Conservation (phyloP, 2,797 vertebrate species). For the Platalea minor region DNA sequence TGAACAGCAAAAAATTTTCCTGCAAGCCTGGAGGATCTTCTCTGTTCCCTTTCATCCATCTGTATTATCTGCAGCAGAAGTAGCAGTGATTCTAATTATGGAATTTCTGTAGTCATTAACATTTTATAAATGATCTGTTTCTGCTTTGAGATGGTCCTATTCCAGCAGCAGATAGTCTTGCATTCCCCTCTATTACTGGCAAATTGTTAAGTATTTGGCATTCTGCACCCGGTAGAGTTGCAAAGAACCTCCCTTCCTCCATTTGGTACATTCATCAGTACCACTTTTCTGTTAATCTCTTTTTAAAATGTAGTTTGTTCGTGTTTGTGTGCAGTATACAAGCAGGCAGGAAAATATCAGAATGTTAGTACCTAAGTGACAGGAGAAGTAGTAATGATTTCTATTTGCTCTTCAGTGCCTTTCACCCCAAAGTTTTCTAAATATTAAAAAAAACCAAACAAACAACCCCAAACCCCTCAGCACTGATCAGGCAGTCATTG, state of each 20-base stretch:
- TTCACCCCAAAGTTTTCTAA: neutral
- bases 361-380: neutral
- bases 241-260: neutral
- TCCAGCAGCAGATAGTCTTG: neutral
- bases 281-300: neutral
- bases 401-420: neutral
- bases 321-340: neutral
- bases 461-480: neutral
- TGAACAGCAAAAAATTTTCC: neutral
- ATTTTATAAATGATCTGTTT: conserved; percentile 27
- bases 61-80: conserved; percentile 13
- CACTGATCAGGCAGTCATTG: neutral
- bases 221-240: neutral
- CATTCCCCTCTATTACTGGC: neutral
- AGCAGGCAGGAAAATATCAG: neutral
- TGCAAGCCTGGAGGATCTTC: neutral
- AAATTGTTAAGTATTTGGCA: neutral
- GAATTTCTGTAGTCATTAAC: conserved; percentile 35
- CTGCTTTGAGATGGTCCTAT: neutral
- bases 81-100: conserved; percentile 29
- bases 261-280: neutral
- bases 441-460: neutral
- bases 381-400: neutral
- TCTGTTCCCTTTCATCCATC: conserved; percentile 21
- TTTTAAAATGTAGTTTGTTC: neutral